Evolutionary conservation across 1,140 invertebrate genomes (phyloP), one percentile per base, ranked within the genome.

Genomic region (Dreissena polymorpha): DNA sequence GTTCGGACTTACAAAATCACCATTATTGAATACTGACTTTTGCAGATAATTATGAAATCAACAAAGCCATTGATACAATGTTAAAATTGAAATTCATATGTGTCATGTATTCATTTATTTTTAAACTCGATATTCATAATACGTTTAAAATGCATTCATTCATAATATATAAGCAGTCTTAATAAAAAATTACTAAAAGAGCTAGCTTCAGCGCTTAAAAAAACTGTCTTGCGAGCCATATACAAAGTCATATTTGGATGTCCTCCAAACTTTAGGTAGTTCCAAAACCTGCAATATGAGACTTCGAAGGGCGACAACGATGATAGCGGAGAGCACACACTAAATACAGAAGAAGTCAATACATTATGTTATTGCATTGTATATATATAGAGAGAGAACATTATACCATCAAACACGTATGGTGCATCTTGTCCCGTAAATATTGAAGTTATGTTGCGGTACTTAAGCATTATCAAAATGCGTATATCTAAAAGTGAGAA

Each of bases 281-380:
- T 94, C 93, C 75, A 87, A 86, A 16, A 93, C 85, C 89, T 94
- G 93, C 53, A 93, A 75, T 68, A 94, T 90, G 86, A 94, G 91
- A 79, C 88, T 89, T 68, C 93, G 92, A 18, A 94, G 84, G 18
- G 93, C 93, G 16, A 94, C 93, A 71, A 94, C 90, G 67, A 94
- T 94, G 69, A 94, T 94, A 50, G 92, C 91, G 8, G 93, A 93
- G 25, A 94, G 65, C 2, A 86, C 82, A 81, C 89, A 90, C 90
- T 89, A 90, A 74, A 93, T 84, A 6, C 69, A 65, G 23, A 50
- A 13, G 18, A 16, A 25, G 5, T 18, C n/a, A 25, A 29, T 0
- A 74, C 25, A 73, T 51, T 21, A 63, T 50, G 60, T 25, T 55
- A 51, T 16, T 18, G 27, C n/a, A 57, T 13, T 10, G 10, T 74